Base-by-base conservation (phyloP, 2,888 invertebrate genomes). In the Epicampocera succincta region DNA sequence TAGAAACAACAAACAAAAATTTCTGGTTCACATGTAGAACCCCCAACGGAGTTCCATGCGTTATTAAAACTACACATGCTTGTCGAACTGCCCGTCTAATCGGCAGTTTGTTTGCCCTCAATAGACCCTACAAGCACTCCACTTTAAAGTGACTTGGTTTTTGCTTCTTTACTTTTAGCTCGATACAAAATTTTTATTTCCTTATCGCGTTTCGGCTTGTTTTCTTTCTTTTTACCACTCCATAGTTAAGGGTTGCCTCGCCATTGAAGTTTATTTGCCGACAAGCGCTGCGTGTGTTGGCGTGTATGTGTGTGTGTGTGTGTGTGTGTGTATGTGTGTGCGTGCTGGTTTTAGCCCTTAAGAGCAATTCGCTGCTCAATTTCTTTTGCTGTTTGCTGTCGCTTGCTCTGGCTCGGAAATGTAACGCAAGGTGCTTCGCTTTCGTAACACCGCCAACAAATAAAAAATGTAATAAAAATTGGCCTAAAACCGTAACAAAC, bases 381-480 rank as follows among this genome's bases (percentile, higher is more conserved):
- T 56, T 50, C 12, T 25, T 33, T 56, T 17, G n/a, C 50, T 58
- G 25, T 58, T 15, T 46, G 56, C 15, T 75, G 19, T 42, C 44
- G 21, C 19, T 38, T 46, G 29, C 44, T 69, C 6, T 15, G 29
- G 29, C 44, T 69, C 6, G 12, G 29, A 42, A 44, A 29, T 66
- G 71, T 75, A 71, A 46, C 73, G 82, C 82, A 82, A 82, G 82
- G 82, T 82, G 82, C 75, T 82, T 68, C 58, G 42, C 56, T 68
- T 44, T 52, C 38, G 50, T n/a, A 50, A 5, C 40, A 21, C 33
- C 61, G 33, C 40, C 5, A 58, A 9, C 4, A 21, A 38, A 54
- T 15, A 33, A 25, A 21, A 42, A 42, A 29, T 50, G n/a, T 48
- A 19, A 60, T 42, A 46, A 72, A 72, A 78, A 66, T 73, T 78